Evolutionary conservation across 1,140 invertebrate genomes (phyloP).

Genomic region (Aporrectodea caliginosa): DNA sequence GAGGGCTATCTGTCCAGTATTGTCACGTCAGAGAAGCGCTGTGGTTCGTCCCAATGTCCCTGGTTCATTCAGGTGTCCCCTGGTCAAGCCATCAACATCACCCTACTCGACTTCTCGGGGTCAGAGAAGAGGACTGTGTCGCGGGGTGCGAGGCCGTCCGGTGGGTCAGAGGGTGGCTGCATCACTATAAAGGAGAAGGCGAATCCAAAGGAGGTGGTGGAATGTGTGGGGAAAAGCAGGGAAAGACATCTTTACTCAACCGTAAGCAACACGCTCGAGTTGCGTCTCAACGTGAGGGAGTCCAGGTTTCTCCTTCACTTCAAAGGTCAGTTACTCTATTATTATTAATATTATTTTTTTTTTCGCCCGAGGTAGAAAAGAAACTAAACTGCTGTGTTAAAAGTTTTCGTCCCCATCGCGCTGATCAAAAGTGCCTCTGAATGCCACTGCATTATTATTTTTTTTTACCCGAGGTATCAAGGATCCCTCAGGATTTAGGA

Average conservation of each 20-base stretch:
- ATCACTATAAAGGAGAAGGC: constrained; percentile 10
- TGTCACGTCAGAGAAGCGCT: background rate
- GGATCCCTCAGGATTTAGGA: background rate
- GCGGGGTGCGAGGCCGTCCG: too few relatives aligned
- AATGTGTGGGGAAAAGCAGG: constrained; percentile 1
- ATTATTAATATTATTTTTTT: background rate
- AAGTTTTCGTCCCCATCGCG: too few relatives aligned
- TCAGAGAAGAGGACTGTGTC: background rate
- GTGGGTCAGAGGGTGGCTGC: background rate
- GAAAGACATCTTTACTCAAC: background rate
- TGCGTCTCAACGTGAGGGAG: background rate
- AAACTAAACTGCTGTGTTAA: background rate
- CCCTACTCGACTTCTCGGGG: constrained; percentile 9
- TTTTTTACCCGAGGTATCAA: too few relatives aligned
- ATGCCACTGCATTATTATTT: too few relatives aligned
- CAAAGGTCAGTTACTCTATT: background rate
- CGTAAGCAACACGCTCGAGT: constrained; percentile 11
- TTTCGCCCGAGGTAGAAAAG: background rate
- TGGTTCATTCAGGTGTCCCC: constrained; percentile 16
- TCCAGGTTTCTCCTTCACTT: constrained; percentile 9
- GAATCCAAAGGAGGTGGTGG: constrained; percentile 11
- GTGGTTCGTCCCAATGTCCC: constrained; percentile 22
- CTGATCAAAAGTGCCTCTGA: too few relatives aligned
- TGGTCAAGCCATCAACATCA: constrained; percentile 27
- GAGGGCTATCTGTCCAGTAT: constrained; percentile 1